A percentile compares a stretch with the other conserved stretches of the same genome.
Evolutionary conservation across 2,888 invertebrate species (phyloP).

Genomic region (Merodon equestris): DNA sequence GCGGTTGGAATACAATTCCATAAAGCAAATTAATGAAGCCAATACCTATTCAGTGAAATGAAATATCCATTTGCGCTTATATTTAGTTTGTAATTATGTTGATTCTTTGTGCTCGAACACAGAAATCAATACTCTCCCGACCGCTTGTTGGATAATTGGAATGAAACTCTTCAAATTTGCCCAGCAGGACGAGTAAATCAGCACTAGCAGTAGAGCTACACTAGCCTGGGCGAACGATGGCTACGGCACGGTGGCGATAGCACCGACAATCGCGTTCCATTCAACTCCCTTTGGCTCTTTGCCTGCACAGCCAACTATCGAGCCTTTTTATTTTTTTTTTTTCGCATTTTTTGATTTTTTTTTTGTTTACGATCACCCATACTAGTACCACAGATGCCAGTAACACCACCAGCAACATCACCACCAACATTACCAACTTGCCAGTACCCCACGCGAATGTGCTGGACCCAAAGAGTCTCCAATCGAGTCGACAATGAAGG

Average conservation of each 20-base stretch:
- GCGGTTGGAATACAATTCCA: conserved; percentile 48
- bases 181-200: conserved; percentile 27
- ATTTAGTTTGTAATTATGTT: conserved; percentile 59
- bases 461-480: conserved; percentile 11
- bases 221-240: background rate
- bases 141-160: conserved; percentile 58
- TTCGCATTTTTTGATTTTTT: too few species aligned
- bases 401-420: too few species aligned
- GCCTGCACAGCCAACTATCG: background rate
- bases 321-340: conserved; percentile 2
- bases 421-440: too few species aligned
- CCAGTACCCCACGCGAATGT: background rate
- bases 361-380: too few species aligned
- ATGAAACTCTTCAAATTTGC: conserved; percentile 63
- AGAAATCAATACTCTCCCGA: conserved; percentile 57
- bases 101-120: conserved; percentile 51
- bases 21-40: conserved; percentile 60
- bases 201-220: background rate
- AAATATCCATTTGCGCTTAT: conserved; percentile 50
- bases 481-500: conserved; percentile 53
- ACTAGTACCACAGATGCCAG: too few species aligned
- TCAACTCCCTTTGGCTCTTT: conserved; percentile 11
- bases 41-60: conserved; percentile 54
- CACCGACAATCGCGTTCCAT: conserved; percentile 44
- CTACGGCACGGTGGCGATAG: conserved; percentile 14